These are phyloP conservation scores for Apis mellifera DNA, from an alignment of 1,140 invertebrate genomes.

Conservation along the genomic window DNA sequence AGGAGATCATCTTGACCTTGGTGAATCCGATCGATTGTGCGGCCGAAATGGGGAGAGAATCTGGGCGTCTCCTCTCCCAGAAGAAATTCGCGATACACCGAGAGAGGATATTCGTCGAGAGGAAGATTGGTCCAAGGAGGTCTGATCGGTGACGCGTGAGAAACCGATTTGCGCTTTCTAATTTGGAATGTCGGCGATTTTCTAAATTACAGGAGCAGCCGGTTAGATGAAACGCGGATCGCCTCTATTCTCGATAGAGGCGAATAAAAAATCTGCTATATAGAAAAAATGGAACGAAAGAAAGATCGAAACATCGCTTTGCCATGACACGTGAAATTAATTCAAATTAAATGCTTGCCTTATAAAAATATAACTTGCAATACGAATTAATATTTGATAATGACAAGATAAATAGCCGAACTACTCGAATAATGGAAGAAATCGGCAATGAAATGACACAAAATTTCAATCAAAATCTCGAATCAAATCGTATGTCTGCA, in stretches of 20 bases:
- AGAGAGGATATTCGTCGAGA: no score
- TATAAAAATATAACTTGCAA: no score
- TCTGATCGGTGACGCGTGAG: constrained; percentile 16
- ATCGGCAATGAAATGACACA: no score
- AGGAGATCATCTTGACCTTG: constrained; percentile 53
- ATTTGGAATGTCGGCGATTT: constrained; percentile 7
- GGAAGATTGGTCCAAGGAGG: not conserved
- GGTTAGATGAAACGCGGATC: not conserved
- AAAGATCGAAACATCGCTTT: no score
- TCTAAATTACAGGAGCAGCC: not conserved
- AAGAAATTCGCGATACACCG: not conserved
- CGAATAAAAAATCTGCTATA: not conserved
- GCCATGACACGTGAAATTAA: not conserved
- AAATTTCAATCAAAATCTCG: no score
- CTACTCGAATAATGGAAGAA: no score
- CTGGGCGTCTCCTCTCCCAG: constrained; percentile 1
- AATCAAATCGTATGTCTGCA: no score
- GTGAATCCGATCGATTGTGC: constrained; percentile 44
- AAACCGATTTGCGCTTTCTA: constrained; percentile 51
- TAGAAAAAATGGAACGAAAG: no score
- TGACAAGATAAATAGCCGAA: no score
- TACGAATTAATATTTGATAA: no score
- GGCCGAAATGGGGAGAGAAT: not conserved
- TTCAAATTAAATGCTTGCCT: no score
- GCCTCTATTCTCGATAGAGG: not conserved